Base-by-base conservation (phyloP, 1,140 invertebrate species). In the Lutraria rhynchaena region DNA sequence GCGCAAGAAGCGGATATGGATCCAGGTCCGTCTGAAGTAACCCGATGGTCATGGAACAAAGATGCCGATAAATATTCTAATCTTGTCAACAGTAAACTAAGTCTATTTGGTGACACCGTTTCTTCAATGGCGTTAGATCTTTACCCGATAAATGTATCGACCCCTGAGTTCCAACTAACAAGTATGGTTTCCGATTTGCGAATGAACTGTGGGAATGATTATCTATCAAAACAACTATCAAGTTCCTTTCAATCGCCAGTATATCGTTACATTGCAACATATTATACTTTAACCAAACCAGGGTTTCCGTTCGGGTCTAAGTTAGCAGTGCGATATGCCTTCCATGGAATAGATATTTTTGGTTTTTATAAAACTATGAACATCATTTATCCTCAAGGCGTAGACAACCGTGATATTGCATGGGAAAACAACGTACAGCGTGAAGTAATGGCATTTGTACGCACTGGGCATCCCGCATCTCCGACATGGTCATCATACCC, bases 331-430 rank as follows among this genome's bases (percentile, higher is more conserved):
- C 67, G 24, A 33, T 85, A 85, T 49, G 65, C 83, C 3, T 87
- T 80, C 70, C 71, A 86, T 27, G 78, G 83, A n/a, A 84, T 85
- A 60, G 86, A 87, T 46, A 53, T 83, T 7, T 49, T 81, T 5
- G 85, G 63, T 1, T 87, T 84, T 60, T 87, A 84, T 49, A 61
- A 60, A 2, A 49, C 46, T 13, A 78, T 87, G 37, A 17, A 35
- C 4, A 44, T 73, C 0, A 22, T 69, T 5, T 65, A 58, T 0
- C 67, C 63, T 57, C 17, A 33, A 5, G 51, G 35, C 1, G 17
- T 55, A 22, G 58, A 69, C 15, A 5, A 22, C 0, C n/a, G 9
- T 17, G 86, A 86, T 49, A 33, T 5, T 22, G n/a, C 3, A 0
- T 78, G 44, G 60, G 19, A 81, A 29, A 29, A 57, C 22, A 70